Percentiles rank a stretch among this genome's conserved stretches.
These are phyloP conservation scores for Montifringilla adamsi DNA, from an alignment of 2,113 vertebrate species.

Conservation along the genomic window DNA sequence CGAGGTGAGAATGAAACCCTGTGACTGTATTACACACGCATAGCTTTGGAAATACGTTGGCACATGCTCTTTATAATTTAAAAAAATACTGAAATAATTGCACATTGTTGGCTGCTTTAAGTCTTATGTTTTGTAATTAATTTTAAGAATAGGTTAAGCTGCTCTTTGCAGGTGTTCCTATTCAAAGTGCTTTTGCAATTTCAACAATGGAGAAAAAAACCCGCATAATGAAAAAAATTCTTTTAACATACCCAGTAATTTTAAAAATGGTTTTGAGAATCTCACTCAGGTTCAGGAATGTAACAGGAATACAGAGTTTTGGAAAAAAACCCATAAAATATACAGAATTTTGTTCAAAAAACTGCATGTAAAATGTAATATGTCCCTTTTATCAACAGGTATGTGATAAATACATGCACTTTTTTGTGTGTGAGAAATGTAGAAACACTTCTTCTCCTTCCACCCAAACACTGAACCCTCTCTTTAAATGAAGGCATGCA, in stretches of 20 bases:
- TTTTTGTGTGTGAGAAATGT: background rate
- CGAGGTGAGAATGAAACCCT: background rate
- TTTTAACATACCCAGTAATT: background rate
- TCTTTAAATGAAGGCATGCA: background rate
- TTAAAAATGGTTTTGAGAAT: background rate
- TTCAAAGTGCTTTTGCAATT: background rate
- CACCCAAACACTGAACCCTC: background rate
- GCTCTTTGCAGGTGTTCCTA: background rate
- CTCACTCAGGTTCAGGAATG: no score
- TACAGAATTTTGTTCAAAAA: background rate
- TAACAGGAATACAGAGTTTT: background rate
- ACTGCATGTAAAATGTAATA: background rate
- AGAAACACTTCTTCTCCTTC: background rate
- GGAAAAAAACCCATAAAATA: background rate
- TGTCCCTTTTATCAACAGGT: background rate
- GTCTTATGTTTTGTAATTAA: background rate
- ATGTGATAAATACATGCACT: background rate
- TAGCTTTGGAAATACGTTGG: background rate
- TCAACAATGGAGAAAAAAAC: background rate
- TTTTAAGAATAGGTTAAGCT: background rate
- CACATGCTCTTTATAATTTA: background rate
- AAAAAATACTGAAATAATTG: background rate
- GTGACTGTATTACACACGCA: background rate
- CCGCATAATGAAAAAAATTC: background rate
- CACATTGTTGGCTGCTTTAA: background rate